Evolutionary conservation across 2,797 vertebrate species (phyloP).

Genomic region (Acanthornis magna): DNA sequence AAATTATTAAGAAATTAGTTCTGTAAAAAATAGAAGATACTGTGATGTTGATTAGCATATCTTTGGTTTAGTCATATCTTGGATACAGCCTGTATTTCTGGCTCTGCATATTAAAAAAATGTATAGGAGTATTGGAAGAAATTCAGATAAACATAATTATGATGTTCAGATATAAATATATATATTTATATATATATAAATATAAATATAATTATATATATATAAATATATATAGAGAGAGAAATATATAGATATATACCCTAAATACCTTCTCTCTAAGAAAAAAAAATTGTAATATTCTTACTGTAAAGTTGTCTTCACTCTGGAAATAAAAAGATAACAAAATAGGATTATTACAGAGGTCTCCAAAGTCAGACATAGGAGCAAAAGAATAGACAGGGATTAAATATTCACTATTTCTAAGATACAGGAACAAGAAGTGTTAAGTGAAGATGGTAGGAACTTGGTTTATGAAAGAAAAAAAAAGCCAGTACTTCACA

Average conservation of each 20-base stretch:
- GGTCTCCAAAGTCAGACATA: neutral
- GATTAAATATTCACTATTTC: neutral
- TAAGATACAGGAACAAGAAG: neutral
- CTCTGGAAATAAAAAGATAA: neutral
- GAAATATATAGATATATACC: no score
- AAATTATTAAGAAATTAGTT: neutral
- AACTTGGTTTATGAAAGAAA: neutral
- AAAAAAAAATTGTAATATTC: neutral
- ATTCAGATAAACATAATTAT: neutral
- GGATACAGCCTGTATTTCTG: neutral
- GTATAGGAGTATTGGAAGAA: neutral
- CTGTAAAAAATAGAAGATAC: neutral
- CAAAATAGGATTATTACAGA: neutral
- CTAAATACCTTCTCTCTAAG: neutral
- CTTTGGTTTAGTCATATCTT: neutral
- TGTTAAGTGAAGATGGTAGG: neutral
- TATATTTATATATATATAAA: no score
- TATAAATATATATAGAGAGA: no score
- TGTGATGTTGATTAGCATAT: neutral
- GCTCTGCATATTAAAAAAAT: neutral
- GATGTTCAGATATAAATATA: neutral
- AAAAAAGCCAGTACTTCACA: neutral
- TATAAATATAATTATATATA: no score
- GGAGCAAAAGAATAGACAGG: neutral
- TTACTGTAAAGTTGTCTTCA: neutral